Base-by-base conservation (phyloP, 1,140 invertebrate species). In the Teleogryllus occipitalis region DNA sequence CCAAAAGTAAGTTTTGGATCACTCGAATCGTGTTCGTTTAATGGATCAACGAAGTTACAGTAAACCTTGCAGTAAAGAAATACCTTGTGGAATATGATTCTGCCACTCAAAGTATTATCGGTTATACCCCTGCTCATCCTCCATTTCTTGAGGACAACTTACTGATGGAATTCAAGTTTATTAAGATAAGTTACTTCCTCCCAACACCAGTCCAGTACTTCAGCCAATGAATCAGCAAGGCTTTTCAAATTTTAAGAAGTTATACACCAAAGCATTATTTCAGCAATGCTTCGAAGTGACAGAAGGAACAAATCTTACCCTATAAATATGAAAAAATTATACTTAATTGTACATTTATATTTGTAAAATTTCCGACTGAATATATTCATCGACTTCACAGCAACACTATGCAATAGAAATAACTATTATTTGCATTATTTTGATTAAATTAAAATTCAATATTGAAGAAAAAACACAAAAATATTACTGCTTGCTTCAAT, bases 211-310 rank as follows among this genome's bases (percentile, higher is more conserved):
- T 47, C 82, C 86, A n/a, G 81, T 87, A 74, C 80, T 89, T 15
- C 87, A 89, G 81, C 87, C 87, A 4, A 86, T 89, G 85, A 86
- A 88, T 83, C 85, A 87, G 83, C 86, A 86, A 47, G 84, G 88
- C 27, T 88, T 88, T 74, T 80, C 81, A 39, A 83, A 83, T 79
- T 77, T 82, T 77, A 84, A 83, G 78, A 80, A 81, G 74, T 18
- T 81, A 39, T 83, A 82, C 79, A 82, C 76, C 7, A 39, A 48
- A 39, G 27, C n/a, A 15, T 8, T 78, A 8, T 65, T 74, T 47
- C 15, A 74, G 49, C 1, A 15, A 8, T 65, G 78, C 27, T 47
- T 7, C 12, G 76, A 77, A 21, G 76, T 77, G 2, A 65, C 54
- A 39, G 27, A 39, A 39, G 5, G 1, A 39, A 39, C 27, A 39